Percentiles rank a stretch among this genome's conserved stretches.
Conservation (phyloP, 2,888 invertebrate genomes). For the Agrochola lota region DNA sequence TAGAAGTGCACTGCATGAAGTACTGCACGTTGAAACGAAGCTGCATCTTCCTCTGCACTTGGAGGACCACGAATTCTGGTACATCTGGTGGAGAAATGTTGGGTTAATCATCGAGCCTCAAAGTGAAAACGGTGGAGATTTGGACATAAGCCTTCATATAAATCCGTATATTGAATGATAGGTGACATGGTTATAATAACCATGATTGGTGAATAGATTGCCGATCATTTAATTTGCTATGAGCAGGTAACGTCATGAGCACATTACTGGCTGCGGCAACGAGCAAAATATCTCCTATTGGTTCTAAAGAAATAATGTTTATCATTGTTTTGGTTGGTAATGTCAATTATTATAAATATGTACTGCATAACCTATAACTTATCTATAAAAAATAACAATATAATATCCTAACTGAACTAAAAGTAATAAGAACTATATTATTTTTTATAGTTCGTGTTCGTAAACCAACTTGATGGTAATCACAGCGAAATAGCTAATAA, state of each 20-base stretch:
- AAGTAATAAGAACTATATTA: not conserved
- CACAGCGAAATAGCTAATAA: too few species aligned
- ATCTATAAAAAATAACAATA: not conserved
- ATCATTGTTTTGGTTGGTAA: too few species aligned
- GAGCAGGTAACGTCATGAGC: not conserved
- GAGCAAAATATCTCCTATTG: too few species aligned
- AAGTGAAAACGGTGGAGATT: not conserved
- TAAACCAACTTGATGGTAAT: too few species aligned
- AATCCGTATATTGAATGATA: too few species aligned
- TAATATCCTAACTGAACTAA: not conserved
- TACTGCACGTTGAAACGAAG: constrained; percentile 90
- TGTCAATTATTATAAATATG: too few species aligned
- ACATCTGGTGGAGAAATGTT: constrained; percentile 89
- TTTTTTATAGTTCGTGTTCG: too few species aligned
- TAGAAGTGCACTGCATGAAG: constrained; percentile 93
- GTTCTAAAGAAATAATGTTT: too few species aligned
- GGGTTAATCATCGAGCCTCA: not conserved
- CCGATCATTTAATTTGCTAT: too few species aligned
- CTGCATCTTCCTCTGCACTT: constrained; percentile 88
- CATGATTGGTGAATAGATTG: too few species aligned
- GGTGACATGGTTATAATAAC: too few species aligned
- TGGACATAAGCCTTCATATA: not conserved
- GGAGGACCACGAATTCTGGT: constrained; percentile 94
- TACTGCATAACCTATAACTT: not conserved
- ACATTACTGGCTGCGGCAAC: too few species aligned